phyloP scores from a whole-genome alignment of 2,888 invertebrate species.

The Cerastis rubricosa region DNA sequence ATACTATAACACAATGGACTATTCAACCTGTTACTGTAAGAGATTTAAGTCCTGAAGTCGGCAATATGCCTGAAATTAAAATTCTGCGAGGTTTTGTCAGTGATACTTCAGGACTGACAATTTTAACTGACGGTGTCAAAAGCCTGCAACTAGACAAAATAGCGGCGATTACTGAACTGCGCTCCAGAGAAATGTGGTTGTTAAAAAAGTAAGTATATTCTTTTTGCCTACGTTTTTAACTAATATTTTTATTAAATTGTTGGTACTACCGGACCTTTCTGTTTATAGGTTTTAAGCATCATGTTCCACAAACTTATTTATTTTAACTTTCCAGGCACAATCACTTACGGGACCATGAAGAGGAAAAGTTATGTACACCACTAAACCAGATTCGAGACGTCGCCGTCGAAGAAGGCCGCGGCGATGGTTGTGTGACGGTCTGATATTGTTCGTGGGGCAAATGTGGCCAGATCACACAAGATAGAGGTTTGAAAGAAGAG shows the following conservation, averaged over 20 bases:
- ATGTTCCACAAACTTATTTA: background rate
- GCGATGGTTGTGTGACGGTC: background rate
- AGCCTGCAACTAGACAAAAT: background rate
- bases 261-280: background rate
- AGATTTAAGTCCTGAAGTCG: background rate
- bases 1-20: background rate
- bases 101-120: background rate
- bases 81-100: background rate
- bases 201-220: conserved; percentile 21
- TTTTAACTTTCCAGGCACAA: background rate
- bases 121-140: background rate
- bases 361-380: background rate
- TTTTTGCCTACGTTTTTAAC: background rate
- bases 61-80: background rate
- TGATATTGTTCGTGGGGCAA: background rate
- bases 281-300: background rate
- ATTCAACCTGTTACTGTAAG: too few relatives aligned
- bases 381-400: background rate
- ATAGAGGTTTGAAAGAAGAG: background rate
- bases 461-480: background rate
- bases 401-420: background rate
- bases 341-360: too few relatives aligned
- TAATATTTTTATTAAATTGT: background rate
- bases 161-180: background rate
- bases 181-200: background rate